Base-by-base conservation (phyloP, 1,140 invertebrate genomes). In the Phocides pigmalion region DNA sequence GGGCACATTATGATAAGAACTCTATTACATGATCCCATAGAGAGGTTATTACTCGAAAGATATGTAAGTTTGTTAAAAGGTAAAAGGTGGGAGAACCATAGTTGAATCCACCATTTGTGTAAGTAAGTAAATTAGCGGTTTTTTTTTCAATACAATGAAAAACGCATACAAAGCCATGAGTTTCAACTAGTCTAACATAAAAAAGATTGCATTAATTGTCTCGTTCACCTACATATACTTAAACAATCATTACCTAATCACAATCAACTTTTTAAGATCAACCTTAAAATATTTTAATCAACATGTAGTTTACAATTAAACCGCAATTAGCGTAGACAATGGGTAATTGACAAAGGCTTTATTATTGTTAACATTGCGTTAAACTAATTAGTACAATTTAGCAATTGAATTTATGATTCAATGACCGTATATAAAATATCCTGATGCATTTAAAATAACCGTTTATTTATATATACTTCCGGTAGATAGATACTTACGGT, bases 321-420 rank as follows among this genome's bases (percentile, higher is more conserved):
- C 6, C 9, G 1, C 20, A 47, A 47, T 47, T 47, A 14, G n/a
- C 20, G 4, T 3, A 1, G 20, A 44, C 16, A 44, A 2, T 2
- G 41, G 9, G 4, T 47, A 47, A 47, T 47, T 16, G 20, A 25
- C 46, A 47, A 47, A 47, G 46, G 46, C 11, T 14, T 47, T 47
- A 14, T 47, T 47, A 47, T 4, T 25, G 19, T n/a, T 5, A 54
- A 54, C 32, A 56, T 42, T 56, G 19, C 2, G 8, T 12, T 0
- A 17, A 56, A 42, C 37, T 56, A 42, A 56, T 56, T 42, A 39
- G 8, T 56, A 56, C 37, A 56, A 41, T 56, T 28, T 28, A 28
- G 17, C 15, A 5, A 54, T 22, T 19, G 17, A 39, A 11, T 20
- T 54, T 54, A 37, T 9, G 2, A 19, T 53, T 53, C 32, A 41